Evolutionary conservation across 2,888 invertebrate genomes (phyloP), one percentile per base, ranked within the genome.

Genomic region (Lasioglossum vierecki): DNA sequence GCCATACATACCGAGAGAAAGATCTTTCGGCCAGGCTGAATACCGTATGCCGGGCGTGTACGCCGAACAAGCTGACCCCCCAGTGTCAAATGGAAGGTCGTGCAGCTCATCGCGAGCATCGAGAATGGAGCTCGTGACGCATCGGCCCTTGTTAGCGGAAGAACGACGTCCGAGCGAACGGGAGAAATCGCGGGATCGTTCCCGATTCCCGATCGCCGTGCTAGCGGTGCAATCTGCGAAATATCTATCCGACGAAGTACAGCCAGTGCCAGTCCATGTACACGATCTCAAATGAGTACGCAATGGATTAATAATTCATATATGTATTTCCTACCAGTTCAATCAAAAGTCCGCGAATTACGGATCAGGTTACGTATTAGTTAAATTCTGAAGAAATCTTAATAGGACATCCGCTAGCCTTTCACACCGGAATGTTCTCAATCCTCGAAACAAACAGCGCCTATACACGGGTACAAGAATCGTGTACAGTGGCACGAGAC

Each of bases 1-100:
- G 82, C 76, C 81, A 35, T 91, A 86, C 85, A 83, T 87, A 91
- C 77, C 75, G 82, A 87, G 83, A 84, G 63, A 68, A 11, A 72
- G 88, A 80, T 72, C 74, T 77, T 77, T 76, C 75, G 76, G 75
- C 71, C 68, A 66, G 22, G 49, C 22, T 60, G 79, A 78, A 84
- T 87, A 84, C 77, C 63, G 82, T 87, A 89, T 86, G 76, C 85
- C 63, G 26, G 39, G 18, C 82, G 80, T 76, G 79, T 77, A 76
- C 75, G 30, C 49, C 57, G 66, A 71, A 44, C 78, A 30, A 79
- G 82, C 57, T 84, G 87, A 88, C 84, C 80, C 49, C 70, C 75
- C 85, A 80, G 80, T 80, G 84, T 86, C 86, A 72, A 81, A 81
- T 84, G 80, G 78, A 80, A 85, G 85, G 73, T 82, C 76, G 82